Conservation (phyloP, 1,140 invertebrate species). For the Panulirus ornatus region DNA sequence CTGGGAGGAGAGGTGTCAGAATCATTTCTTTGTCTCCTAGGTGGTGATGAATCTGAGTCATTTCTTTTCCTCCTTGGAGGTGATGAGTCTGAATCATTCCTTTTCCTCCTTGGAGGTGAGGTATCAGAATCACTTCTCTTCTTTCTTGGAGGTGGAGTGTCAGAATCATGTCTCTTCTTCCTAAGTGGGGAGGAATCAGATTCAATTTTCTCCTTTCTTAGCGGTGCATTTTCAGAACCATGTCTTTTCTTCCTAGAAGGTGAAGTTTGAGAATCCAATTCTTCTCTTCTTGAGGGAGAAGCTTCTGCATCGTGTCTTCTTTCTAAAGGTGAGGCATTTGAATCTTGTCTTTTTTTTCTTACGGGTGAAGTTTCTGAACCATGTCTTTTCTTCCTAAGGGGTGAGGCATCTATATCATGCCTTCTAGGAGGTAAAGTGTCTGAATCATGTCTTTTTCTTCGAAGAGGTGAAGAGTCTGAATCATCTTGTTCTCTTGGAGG, state of each 20-base stretch:
- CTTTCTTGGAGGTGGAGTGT: slow-evolving; percentile 61
- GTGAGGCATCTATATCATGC: slow-evolving; percentile 76
- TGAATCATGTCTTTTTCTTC: slow-evolving; percentile 36
- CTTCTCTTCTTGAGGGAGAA: slow-evolving; percentile 74
- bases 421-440: slow-evolving; percentile 66
- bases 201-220: slow-evolving; percentile 71
- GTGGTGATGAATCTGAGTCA: slow-evolving; percentile 59
- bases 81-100: slow-evolving; percentile 54
- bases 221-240: slow-evolving; percentile 77
- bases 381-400: slow-evolving; percentile 69
- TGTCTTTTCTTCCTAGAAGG: slow-evolving; percentile 72
- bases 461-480: slow-evolving; percentile 63
- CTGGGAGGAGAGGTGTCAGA: slow-evolving; percentile 77
- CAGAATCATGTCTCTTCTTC: slow-evolving; percentile 66
- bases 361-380: slow-evolving; percentile 76
- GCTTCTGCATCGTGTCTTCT: slow-evolving; percentile 71
- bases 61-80: slow-evolving; percentile 8
- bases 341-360: slow-evolving; percentile 73
- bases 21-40: slow-evolving; percentile 68
- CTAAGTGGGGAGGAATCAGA: slow-evolving; percentile 77
- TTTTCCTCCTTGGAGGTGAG: slow-evolving; percentile 46
- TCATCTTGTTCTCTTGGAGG: slow-evolving; percentile 71
- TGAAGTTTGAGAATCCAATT: neutral
- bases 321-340: slow-evolving; percentile 49
- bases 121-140: slow-evolving; percentile 54